Evolutionary conservation across 2,888 invertebrate species (phyloP).

Genomic region (Baccha elongata): DNA sequence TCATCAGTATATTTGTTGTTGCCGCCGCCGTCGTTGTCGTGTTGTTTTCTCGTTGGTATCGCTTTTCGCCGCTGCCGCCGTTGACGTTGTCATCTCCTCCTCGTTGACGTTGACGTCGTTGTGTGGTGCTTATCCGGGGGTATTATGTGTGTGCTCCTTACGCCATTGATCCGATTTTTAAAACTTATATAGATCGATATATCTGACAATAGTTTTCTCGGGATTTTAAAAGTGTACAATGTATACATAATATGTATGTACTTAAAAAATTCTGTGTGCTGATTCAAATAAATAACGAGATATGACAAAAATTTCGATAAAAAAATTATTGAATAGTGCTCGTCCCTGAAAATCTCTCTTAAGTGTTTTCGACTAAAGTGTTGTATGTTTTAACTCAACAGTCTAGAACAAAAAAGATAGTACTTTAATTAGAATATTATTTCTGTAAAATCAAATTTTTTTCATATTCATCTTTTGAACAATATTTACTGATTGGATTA

Average conservation of each 20-base stretch:
- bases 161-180: constrained; percentile 63
- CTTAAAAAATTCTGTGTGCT: too few species aligned
- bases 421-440: neutral
- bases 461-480: neutral
- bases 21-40: constrained; percentile 11
- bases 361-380: too few species aligned
- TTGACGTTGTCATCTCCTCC: constrained; percentile 23
- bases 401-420: too few species aligned
- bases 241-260: neutral
- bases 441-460: too few species aligned
- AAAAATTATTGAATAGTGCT: too few species aligned
- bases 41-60: constrained; percentile 40
- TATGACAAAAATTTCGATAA: too few species aligned
- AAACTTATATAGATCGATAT: constrained; percentile 42
- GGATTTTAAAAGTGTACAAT: constrained; percentile 1
- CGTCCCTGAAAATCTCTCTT: too few species aligned
- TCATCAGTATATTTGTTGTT: constrained; percentile 23
- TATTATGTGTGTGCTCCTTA: constrained; percentile 52
- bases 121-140: constrained; percentile 45
- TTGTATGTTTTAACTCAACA: too few species aligned
- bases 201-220: constrained; percentile 33
- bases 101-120: constrained; percentile 17
- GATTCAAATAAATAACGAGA: too few species aligned
- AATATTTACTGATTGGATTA: constrained; percentile 74
- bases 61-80: constrained; percentile 28